Evolutionary conservation across 2,888 invertebrate genomes (phyloP), one percentile per base, ranked within the genome.

Genomic region (Punctoribates punctum): DNA sequence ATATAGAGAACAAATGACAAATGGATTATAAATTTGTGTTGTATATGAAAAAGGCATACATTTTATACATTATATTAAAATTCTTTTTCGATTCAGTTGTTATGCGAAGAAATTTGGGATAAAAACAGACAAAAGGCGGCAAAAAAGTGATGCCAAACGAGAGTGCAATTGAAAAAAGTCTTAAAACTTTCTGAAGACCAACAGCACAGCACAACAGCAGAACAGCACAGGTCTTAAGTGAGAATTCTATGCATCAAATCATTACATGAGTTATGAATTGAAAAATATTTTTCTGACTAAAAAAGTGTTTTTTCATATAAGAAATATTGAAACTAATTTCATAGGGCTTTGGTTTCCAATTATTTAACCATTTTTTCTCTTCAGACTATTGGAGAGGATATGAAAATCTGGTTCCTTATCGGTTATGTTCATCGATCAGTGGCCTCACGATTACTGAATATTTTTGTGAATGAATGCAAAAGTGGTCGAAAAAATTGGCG

Each of bases 281-380:
- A 62, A 60, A 60, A 13, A 60, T 27, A 60, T 60, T 60, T 60
- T 60, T 42, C 42, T 11, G 42, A 42, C n/a, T 42, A 17, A 60
- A 60, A 60, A 20, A 27, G 20, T 27, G 15, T 62, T 62, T 34
- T 1, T 29, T 62, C n/a, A 29, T 8, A 23, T 9, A 5, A 34
- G 17, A 72, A 42, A 25, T 72, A 72, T 72, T 72, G 72, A 72
- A 72, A 70, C 72, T 72, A 72, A 72, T 72, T 67, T 70, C 27
- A 72, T 25, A 9, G 42, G 72, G 6, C 72, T 42, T 23, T 48
- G 72, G 46, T 46, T 72, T 72, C 20, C 72, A 72, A 72, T 72
- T 72, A 72, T 72, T 72, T 72, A 72, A 72, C 72, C 72, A 72
- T 4, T 70, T 42, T 46, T 42, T 38, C n/a, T 34, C 15, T n/a